Evolutionary conservation across 1,140 invertebrate species (phyloP).

Genomic region (Bombus huntii): DNA sequence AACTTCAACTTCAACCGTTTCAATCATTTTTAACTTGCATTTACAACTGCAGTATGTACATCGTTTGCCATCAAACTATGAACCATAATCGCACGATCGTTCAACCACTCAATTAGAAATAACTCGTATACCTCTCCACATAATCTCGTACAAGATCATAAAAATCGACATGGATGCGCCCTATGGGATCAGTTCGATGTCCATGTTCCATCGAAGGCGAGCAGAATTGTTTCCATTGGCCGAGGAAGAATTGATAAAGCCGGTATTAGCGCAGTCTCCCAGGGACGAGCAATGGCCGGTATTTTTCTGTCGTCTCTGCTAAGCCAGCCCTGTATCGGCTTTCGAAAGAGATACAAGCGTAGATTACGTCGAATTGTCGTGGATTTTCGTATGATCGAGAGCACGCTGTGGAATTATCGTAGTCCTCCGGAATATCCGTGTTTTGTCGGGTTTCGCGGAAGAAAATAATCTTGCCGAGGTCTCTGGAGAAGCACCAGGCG

Average conservation of each 20-base stretch:
- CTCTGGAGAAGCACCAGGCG: background rate
- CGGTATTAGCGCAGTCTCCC: slow-evolving; percentile 35
- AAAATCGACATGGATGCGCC: background rate
- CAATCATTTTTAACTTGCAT: background rate
- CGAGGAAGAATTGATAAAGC: slow-evolving; percentile 35
- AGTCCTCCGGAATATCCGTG: background rate
- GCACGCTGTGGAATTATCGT: background rate
- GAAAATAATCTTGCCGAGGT: background rate
- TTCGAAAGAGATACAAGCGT: slow-evolving; percentile 12
- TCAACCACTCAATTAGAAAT: background rate
- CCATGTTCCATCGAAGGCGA: background rate
- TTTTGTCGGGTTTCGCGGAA: background rate
- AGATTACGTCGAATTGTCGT: slow-evolving; percentile 24
- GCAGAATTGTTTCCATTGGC: slow-evolving; percentile 27
- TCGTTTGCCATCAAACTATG: background rate
- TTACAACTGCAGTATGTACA: background rate
- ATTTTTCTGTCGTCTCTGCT: slow-evolving; percentile 24
- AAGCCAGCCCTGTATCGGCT: slow-evolving; percentile 26
- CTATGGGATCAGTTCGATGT: too few relatives aligned
- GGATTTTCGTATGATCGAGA: slow-evolving; percentile 13
- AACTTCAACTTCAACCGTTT: too few relatives aligned
- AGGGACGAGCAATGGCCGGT: background rate
- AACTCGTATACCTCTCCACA: background rate
- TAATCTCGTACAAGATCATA: background rate
- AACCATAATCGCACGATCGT: background rate